Percentiles rank a stretch among this genome's conserved stretches.
Evolutionary conservation across 2,797 vertebrate genomes (phyloP).

Genomic region (Eulemur rubriventer): DNA sequence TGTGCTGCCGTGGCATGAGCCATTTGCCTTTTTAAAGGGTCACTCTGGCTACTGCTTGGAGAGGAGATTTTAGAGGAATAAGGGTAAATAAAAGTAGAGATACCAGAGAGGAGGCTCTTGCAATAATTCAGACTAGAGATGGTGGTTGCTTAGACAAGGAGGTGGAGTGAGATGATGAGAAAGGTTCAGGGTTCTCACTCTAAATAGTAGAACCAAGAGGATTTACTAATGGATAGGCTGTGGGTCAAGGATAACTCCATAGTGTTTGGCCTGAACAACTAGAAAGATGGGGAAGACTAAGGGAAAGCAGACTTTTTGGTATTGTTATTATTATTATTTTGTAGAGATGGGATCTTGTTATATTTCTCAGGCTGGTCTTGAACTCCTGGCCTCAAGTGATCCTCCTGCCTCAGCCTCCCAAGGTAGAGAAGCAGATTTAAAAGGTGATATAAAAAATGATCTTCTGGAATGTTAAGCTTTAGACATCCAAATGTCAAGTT

Average conservation of each 20-base stretch:
- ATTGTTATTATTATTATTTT: no score
- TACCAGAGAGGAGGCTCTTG: not conserved
- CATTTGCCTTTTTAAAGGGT: not conserved
- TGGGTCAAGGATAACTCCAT: not conserved
- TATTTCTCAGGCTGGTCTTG: no score
- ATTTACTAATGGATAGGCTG: not conserved
- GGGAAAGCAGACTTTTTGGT: not conserved
- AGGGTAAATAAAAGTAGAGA: not conserved
- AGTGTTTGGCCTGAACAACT: not conserved
- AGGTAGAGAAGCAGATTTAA: constrained; percentile 14
- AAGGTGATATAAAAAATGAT: constrained; percentile 4
- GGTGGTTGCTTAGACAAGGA: not conserved
- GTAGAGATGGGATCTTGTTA: no score
- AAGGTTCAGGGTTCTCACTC: not conserved
- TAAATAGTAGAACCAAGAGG: not conserved
- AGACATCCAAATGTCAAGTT: not conserved
- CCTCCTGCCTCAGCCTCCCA: no score
- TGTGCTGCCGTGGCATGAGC: not conserved
- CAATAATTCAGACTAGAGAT: not conserved
- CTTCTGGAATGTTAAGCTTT: not conserved
- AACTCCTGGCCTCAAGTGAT: no score
- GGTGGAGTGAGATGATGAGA: not conserved
- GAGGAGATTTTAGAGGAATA: not conserved
- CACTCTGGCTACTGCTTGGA: not conserved
- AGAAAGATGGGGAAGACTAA: not conserved